Percentiles rank a stretch among this genome's conserved stretches.
phyloP scores from a whole-genome alignment of 2,888 invertebrate species.

The Papilio demoleus region DNA sequence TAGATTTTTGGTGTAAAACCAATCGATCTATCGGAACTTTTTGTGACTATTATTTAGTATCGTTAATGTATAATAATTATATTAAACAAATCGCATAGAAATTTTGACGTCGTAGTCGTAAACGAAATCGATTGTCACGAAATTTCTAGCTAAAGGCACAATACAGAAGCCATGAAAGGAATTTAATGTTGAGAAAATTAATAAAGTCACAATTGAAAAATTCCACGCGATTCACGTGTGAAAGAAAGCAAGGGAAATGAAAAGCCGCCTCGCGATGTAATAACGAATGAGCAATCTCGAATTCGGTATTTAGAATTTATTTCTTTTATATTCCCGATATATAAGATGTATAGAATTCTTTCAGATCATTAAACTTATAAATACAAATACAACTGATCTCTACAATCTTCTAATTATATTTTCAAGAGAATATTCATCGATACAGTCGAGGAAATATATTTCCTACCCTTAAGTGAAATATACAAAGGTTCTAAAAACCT shows the following conservation, averaged over 20 bases:
- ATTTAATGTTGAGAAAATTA: slow-evolving; percentile 19
- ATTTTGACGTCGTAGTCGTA: too few relatives aligned
- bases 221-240: slow-evolving; percentile 15
- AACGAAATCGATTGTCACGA: too few relatives aligned
- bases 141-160: background rate
- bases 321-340: slow-evolving; percentile 1
- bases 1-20: too few relatives aligned
- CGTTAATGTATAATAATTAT: too few relatives aligned
- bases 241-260: slow-evolving; percentile 22
- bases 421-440: too few relatives aligned
- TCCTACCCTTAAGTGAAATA: too few relatives aligned
- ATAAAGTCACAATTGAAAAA: slow-evolving; percentile 24
- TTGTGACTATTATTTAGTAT: too few relatives aligned
- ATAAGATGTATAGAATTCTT: background rate
- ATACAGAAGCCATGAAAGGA: slow-evolving; percentile 6
- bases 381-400: background rate
- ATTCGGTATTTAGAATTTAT: slow-evolving; percentile 15
- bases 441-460: too few relatives aligned
- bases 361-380: background rate
- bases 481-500: too few relatives aligned
- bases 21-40: too few relatives aligned
- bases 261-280: slow-evolving; percentile 11
- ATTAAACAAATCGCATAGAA: too few relatives aligned
- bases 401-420: too few relatives aligned
- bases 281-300: slow-evolving; percentile 15